Evolutionary conservation across 2,888 invertebrate species (phyloP).

Genomic region (Diplazon laetatorius): DNA sequence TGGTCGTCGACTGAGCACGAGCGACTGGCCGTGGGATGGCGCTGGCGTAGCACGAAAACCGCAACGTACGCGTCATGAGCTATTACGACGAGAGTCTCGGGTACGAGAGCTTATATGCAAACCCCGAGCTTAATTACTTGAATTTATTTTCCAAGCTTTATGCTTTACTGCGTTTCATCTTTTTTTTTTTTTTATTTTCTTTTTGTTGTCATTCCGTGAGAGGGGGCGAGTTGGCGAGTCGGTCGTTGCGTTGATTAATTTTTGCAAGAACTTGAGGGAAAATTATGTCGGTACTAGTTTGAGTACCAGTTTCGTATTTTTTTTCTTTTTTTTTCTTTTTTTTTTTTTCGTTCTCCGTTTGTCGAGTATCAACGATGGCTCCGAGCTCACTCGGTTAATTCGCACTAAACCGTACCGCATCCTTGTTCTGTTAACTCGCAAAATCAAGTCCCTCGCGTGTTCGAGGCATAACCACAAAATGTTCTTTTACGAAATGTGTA

Average conservation of each 20-base stretch:
- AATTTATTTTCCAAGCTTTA: conserved; percentile 6
- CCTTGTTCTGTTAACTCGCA: too few species aligned
- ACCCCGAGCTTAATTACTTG: conserved; percentile 1
- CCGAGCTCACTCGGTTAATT: too few species aligned
- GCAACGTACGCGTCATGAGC: conserved; percentile 42
- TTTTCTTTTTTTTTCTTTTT: not conserved
- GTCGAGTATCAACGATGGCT: too few species aligned
- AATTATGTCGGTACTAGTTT: not conserved
- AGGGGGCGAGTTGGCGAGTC: not conserved
- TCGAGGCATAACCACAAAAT: too few species aligned
- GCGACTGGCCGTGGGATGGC: not conserved
- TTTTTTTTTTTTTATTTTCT: not conserved
- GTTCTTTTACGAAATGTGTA: too few species aligned
- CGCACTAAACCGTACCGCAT: too few species aligned
- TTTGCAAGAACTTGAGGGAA: not conserved
- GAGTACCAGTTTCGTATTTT: not conserved
- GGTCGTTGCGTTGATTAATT: conserved; percentile 7
- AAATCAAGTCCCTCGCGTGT: too few species aligned
- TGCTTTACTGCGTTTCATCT: not conserved
- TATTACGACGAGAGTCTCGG: conserved; percentile 25
- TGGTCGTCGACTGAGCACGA: too few species aligned
- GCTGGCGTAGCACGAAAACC: not conserved
- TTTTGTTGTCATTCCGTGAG: not conserved
- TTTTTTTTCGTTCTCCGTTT: too few species aligned
- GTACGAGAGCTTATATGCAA: conserved; percentile 4